phyloP scores from a whole-genome alignment of 2,113 vertebrate genomes.

The Dromaius novaehollandiae region DNA sequence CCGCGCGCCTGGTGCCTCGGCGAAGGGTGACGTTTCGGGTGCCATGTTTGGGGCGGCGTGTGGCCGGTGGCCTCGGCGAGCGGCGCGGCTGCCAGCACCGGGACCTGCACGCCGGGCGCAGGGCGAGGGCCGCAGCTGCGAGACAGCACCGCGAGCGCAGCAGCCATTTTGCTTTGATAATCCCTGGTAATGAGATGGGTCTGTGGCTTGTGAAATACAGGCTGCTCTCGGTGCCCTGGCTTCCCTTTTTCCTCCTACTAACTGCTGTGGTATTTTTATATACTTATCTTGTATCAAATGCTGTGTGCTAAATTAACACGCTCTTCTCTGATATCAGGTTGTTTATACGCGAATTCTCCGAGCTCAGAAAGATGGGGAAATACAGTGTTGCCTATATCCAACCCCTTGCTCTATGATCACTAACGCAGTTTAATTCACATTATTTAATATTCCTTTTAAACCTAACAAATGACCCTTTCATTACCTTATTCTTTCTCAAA shows the following conservation, averaged over 20 bases:
- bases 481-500: not conserved
- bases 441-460: too few species aligned
- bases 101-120: too few species aligned
- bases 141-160: not conserved
- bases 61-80: not conserved
- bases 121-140: not conserved
- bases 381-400: fast-evolving
- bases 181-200: not conserved
- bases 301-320: not conserved
- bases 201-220: not conserved
- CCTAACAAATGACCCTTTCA: not conserved
- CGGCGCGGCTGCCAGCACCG: not conserved
- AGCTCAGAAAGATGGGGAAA: not conserved
- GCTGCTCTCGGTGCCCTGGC: not conserved
- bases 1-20: not conserved
- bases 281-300: not conserved
- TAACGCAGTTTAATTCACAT: fast-evolving
- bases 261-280: not conserved
- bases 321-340: fast-evolving
- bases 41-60: not conserved
- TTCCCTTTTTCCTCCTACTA: fast-evolving
- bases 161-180: constrained; percentile 16
- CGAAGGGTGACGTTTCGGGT: not conserved
- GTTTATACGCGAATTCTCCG: not conserved
- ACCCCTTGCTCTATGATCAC: not conserved